Conservation (phyloP, 2,797 vertebrate species). For the Protosalanx chinensis region DNA sequence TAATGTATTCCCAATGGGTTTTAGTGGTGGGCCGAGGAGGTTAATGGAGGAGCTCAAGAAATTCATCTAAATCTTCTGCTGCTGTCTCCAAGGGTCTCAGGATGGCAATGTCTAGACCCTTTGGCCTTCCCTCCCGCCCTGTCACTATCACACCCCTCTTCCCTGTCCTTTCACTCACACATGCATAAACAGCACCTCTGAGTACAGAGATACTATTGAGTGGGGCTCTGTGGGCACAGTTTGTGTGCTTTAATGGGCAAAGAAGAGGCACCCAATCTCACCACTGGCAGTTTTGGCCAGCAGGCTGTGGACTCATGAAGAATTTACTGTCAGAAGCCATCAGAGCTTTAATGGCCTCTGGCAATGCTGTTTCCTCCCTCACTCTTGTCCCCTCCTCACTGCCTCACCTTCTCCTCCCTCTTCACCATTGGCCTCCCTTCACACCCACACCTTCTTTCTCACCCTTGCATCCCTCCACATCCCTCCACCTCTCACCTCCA, state of each 20-base stretch:
- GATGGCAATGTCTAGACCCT: slow-evolving; percentile 33
- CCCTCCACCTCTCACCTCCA: too few relatives aligned
- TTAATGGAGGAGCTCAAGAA: slow-evolving; percentile 58
- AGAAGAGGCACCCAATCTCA: slow-evolving; percentile 61
- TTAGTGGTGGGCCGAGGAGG: slow-evolving; percentile 46
- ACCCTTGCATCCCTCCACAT: too few relatives aligned
- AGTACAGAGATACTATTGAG: slow-evolving; percentile 74
- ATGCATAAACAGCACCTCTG: slow-evolving; percentile 49
- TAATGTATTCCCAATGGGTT: slow-evolving; percentile 54
- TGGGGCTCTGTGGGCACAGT: slow-evolving; percentile 64
- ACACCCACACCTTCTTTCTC: too few relatives aligned
- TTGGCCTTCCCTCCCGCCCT: slow-evolving; percentile 16
- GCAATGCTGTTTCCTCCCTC: slow-evolving; percentile 48
- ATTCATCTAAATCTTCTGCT: slow-evolving; percentile 55
- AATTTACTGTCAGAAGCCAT: slow-evolving; percentile 77
- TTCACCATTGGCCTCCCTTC: too few relatives aligned
- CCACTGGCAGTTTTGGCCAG: slow-evolving; percentile 59
- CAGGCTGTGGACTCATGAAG: slow-evolving; percentile 61
- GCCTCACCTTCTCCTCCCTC: too few relatives aligned
- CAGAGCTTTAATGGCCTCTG: slow-evolving; percentile 67
- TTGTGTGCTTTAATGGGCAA: slow-evolving; percentile 71
- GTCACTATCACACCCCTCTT: slow-evolving; percentile 35
- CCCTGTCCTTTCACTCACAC: slow-evolving; percentile 49
- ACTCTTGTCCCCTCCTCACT: too few relatives aligned
- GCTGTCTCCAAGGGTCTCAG: slow-evolving; percentile 41